Percentiles rank a stretch among this genome's conserved stretches.
Conservation (phyloP, 2,113 vertebrate species). For the Peromyscus californicus region DNA sequence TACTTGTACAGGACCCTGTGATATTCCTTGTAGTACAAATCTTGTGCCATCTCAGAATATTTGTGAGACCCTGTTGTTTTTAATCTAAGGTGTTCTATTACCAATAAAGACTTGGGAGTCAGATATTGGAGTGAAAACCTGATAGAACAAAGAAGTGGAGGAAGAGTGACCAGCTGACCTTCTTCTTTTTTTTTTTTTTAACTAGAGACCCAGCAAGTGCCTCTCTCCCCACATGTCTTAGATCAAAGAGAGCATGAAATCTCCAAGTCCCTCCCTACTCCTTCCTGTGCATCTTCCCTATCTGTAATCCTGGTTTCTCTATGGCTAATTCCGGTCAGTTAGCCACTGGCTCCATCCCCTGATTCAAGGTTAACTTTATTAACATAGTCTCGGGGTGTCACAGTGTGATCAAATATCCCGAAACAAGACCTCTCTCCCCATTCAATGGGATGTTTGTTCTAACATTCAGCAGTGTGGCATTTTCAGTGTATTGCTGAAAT, state of each 20-base stretch:
- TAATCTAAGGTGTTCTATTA: background rate
- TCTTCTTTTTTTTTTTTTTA: background rate
- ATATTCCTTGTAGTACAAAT: background rate
- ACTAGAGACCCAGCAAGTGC: background rate
- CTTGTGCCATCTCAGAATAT: background rate
- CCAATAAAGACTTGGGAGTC: background rate
- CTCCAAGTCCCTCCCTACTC: background rate
- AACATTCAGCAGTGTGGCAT: slow-evolving; percentile 27
- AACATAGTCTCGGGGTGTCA: background rate
- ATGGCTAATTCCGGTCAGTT: background rate
- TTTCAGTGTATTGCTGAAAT: slow-evolving; percentile 42
- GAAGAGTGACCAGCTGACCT: background rate
- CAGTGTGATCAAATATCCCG: background rate
- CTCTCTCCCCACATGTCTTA: background rate
- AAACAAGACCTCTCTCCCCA: slow-evolving; percentile 2
- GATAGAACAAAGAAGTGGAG: background rate
- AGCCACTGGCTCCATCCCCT: background rate
- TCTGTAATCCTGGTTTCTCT: background rate
- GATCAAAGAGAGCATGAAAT: background rate
- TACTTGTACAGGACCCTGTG: background rate
- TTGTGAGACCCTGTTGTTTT: background rate
- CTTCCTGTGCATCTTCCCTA: background rate
- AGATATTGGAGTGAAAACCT: background rate
- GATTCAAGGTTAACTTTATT: background rate
- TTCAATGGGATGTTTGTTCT: slow-evolving; percentile 30